Base-by-base conservation (phyloP, 2,797 vertebrate genomes). In the Selene dorsalis region DNA sequence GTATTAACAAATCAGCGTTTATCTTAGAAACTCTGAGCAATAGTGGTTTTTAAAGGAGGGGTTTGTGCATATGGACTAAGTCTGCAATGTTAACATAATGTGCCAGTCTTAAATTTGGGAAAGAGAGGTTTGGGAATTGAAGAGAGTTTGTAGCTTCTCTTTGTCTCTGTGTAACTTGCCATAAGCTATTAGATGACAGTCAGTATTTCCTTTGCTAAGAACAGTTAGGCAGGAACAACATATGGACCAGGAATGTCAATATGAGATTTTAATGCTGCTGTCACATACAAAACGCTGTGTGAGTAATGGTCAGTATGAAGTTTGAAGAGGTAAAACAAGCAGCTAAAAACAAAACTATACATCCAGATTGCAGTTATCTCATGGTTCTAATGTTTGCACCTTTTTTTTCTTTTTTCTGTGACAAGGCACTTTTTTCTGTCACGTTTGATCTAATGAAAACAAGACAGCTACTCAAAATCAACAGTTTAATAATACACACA, bases 21-120 rank as follows among this genome's bases (percentile, higher is more conserved):
- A 96, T 96, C 96, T 96, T 97, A 96, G 88, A 84, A 88, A 88
- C 83, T 95, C 95, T 95, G 96, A 98, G 96, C 96, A 98, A 98
- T 98, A 97, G 96, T 96, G 83, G 91, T 90, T 94, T 93, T 90
- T 90, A 96, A 96, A 95, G 94, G 94, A 94, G 95, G 94, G 76
- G 77, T 85, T 79, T 86, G 95, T 96, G 96, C 96, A 96, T 96
- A 96, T 96, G 96, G 95, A 95, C 94, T 94, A 87, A 95, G 96
- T 96, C 97, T 97, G 96, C 96, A 97, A 97, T 89, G 88, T 97
- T 95, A 96, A 96, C 96, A 95, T 97, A 94, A 84, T 92, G 95
- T 97, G 95, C 96, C 96, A 96, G 95, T 97, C 95, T 92, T 96
- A 94, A 94, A 96, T 95, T 94, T 90, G 94, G 94, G 64, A 73